Evolutionary conservation across 2,113 vertebrate species (phyloP), one percentile per base, ranked within the genome.

Genomic region (Chascanopsetta lugubris): DNA sequence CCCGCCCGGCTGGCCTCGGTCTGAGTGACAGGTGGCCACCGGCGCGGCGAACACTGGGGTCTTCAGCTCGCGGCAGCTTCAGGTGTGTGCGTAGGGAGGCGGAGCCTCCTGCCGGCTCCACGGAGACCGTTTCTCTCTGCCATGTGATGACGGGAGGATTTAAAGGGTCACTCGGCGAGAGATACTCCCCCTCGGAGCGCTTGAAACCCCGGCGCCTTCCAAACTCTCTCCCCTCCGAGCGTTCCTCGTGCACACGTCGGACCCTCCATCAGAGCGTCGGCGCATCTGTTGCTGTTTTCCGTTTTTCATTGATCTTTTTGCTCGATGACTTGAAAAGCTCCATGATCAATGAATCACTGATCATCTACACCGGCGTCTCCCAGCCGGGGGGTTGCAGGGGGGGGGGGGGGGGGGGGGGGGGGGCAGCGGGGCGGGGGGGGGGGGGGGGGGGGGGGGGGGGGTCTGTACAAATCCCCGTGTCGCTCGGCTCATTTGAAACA

Each of bases 21-120:
- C 69, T 79, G 72, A 86, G 49, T 72, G 84, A 77, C 84, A 77
- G 83, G 51, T 26, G 64, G 79, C 59, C 57, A 75, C 62, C 47
- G 11, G 56, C 60, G 72, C 56, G 15, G 51, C 30, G 4, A 40
- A 50, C 56, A 48, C 29, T 15, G 53, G 56, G 54, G 49, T 77
- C 61, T 50, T 64, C 67, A 45, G 53, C 65, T 75, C 64, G 6
- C 65, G 45, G 30, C 50, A 29, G 66, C 67, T 70, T 72, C 64
- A 72, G 63, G 70, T 79, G 72, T 59, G 48, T n/a, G n/a, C n/a
- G n/a, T n/a, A n/a, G n/a, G n/a, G n/a, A n/a, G n/a, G n/a, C n/a
- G n/a, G n/a, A n/a, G n/a, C n/a, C n/a, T n/a, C n/a, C n/a, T n/a
- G n/a, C n/a, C n/a, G n/a, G n/a, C n/a, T 74, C 62, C 29, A 7